phyloP scores from a whole-genome alignment of 2,888 invertebrate species.

The Ligdia adustata region DNA sequence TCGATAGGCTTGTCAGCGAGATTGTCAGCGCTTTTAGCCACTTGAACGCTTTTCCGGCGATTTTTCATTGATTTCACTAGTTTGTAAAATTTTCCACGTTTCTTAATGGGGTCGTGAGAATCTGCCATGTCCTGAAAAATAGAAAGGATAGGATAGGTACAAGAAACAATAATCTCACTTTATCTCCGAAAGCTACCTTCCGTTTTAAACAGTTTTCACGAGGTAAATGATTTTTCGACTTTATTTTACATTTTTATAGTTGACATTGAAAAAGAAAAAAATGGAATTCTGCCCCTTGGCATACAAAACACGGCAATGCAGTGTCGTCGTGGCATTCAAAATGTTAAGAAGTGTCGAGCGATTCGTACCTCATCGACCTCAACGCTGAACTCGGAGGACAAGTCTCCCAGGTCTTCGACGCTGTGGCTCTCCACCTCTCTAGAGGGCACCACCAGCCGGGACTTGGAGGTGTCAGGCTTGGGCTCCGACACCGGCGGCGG shows the following conservation, averaged over 20 bases:
- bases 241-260: too few relatives aligned
- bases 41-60: constrained; percentile 76
- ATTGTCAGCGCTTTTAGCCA: constrained; percentile 76
- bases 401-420: constrained; percentile 77
- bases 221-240: too few relatives aligned
- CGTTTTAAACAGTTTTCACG: too few relatives aligned
- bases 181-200: too few relatives aligned
- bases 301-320: too few relatives aligned
- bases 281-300: too few relatives aligned
- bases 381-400: constrained; percentile 70
- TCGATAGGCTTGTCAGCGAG: constrained; percentile 64
- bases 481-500: constrained; percentile 57
- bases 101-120: constrained; percentile 62
- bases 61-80: constrained; percentile 79
- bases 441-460: constrained; percentile 61
- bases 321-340: too few relatives aligned
- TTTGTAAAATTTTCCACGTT: constrained; percentile 75
- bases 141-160: too few relatives aligned
- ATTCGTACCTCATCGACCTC: constrained; percentile 10
- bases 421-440: constrained; percentile 68
- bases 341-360: too few relatives aligned
- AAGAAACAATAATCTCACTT: too few relatives aligned
- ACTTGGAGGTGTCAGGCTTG: constrained; percentile 68
- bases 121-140: constrained; percentile 52
- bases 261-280: too few relatives aligned